phyloP scores from a whole-genome alignment of 2,113 vertebrate genomes.

The Cebidichthys violaceus region DNA sequence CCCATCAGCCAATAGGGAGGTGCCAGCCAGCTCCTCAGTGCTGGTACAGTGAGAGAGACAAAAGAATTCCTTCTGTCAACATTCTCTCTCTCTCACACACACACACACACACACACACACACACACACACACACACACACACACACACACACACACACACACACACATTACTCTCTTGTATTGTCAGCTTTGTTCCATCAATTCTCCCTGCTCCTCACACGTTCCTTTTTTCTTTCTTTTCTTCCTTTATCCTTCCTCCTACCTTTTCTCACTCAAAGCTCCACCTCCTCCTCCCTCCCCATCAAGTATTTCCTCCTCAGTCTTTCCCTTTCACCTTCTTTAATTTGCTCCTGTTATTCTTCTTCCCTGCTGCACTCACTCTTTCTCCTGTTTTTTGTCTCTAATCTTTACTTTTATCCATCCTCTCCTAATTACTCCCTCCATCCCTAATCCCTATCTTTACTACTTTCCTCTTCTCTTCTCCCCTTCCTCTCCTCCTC shows the following conservation, averaged over 20 bases:
- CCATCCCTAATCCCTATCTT: neutral
- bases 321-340: neutral
- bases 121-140: conserved; percentile 7
- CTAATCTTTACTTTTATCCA: too few species aligned
- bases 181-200: conserved; percentile 37
- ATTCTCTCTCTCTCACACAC: too few species aligned
- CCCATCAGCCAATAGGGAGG: conserved; percentile 16
- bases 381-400: neutral
- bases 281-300: neutral
- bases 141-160: neutral
- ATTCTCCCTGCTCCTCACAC: neutral
- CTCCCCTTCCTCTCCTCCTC: neutral
- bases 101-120: conserved; percentile 3
- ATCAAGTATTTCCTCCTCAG: neutral
- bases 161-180: conserved; percentile 18
- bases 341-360: neutral
- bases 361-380: neutral
- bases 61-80: conserved; percentile 21
- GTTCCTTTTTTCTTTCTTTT: neutral
- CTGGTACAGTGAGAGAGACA: conserved; percentile 15
- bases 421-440: neutral
- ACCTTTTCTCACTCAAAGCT: neutral
- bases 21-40: neutral
- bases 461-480: neutral
- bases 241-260: neutral